Base-by-base conservation (phyloP, 1,140 invertebrate genomes). In the Bombus confusus region DNA sequence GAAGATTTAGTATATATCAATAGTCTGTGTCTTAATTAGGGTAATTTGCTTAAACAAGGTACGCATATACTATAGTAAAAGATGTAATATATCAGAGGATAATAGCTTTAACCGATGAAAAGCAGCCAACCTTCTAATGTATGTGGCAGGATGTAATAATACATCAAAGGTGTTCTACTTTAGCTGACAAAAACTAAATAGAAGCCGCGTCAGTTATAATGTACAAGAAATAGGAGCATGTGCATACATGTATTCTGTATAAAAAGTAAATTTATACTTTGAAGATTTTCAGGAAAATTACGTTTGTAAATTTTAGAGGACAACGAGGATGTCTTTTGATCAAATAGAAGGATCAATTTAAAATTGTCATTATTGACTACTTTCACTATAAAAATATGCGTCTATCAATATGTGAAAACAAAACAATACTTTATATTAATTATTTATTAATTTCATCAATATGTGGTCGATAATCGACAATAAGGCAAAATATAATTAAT, bases 91-190 rank as follows among this genome's bases (percentile, higher is more conserved):
- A 25, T 59, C 47, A 37, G 25, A 76, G 74, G 52, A 59, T 76
- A 76, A 76, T 76, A 52, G 47, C 34, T 59, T 18, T 59, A 59
- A 76, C 74, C 52, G 74, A 76, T 76, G 37, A 76, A 76, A 59
- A 59, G 74, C 28, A 59, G 74, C 52, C 13, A 76, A 76, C 52
- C 37, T 59, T 59, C 52, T 59, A 18, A 76, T 59, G 52, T 25
- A 28, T 52, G n/a, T 59, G 25, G 47, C 25, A 37, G 52, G 52
- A 76, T 39, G 52, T 59, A 59, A 76, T 76, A 76, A 76, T 39
- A 28, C 52, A 59, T 76, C 74, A 76, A 76, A 76, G 74, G 47
- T 76, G 34, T 76, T 39, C 74, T 59, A 57, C 74, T 76, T 76
- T 41, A 59, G 74, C 52, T 76, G 28, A 39, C 37, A 18, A 76